A percentile compares a stretch with the other conserved stretches of the same genome.
Conservation (phyloP, 1,140 invertebrate genomes). For the Drosophila equinoxialis region DNA sequence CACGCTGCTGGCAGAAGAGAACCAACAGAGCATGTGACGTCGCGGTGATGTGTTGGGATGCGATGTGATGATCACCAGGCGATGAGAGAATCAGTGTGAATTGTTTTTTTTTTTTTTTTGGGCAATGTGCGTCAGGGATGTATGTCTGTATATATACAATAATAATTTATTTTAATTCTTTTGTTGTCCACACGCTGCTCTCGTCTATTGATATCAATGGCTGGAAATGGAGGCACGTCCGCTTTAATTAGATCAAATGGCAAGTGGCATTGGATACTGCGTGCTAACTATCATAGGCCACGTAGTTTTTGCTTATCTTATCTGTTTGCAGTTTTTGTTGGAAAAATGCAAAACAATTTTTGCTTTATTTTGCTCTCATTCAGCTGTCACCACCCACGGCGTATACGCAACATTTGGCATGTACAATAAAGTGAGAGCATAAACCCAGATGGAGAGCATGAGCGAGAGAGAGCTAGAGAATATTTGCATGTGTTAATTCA, state of each 20-base stretch:
- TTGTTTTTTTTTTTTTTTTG: constrained; percentile 2
- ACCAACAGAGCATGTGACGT: constrained; percentile 33
- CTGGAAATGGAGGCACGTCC: constrained; percentile 68
- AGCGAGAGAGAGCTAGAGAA: not conserved
- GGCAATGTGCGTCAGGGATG: constrained; percentile 52
- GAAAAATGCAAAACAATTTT: constrained; percentile 21
- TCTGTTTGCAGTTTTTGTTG: not conserved
- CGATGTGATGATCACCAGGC: constrained; percentile 18
- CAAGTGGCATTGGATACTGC: constrained; percentile 32
- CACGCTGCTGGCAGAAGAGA: constrained; percentile 37
- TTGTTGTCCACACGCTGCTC: constrained; percentile 55
- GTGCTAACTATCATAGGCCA: constrained; percentile 30
- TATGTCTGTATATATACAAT: constrained; percentile 1
- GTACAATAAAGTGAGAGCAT: not conserved
- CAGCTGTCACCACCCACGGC: constrained; percentile 34
- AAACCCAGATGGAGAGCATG: constrained; percentile 10
- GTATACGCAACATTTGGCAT: constrained; percentile 46
- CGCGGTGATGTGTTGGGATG: constrained; percentile 10
- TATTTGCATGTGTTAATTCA: constrained; percentile 38
- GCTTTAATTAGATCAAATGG: constrained; percentile 55
- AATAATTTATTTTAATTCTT: constrained; percentile 69
- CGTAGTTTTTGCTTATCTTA: constrained; percentile 60
- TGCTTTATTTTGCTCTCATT: constrained; percentile 11
- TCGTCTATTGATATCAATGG: constrained; percentile 41
- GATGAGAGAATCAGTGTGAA: not conserved